Evolutionary conservation across 2,888 invertebrate species (phyloP), one percentile per base, ranked within the genome.

Genomic region (Drosophila mercatorum): DNA sequence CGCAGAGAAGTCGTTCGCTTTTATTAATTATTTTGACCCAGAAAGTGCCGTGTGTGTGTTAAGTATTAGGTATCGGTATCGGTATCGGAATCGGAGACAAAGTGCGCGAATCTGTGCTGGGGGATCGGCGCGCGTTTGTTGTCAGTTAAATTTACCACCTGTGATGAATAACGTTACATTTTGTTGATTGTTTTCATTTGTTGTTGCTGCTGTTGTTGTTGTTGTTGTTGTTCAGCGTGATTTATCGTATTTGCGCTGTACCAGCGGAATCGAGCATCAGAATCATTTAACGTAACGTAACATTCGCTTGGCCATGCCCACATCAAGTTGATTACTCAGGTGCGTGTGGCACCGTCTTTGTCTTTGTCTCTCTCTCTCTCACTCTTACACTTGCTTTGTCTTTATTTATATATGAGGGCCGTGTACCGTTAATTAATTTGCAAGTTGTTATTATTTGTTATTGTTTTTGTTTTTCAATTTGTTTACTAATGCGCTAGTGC

Each of bases 121-220:
- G 68, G 72, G 81, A 75, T 78, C 82, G 87, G 84, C 89, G 77
- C 89, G 58, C 89, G 88, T 88, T 88, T 88, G 88, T 86, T 86
- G 86, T 89, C 86, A 89, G 84, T 73, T 88, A 74, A 84, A 84
- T 85, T 87, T 89, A 89, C 88, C 90, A 90, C 88, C 88, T 89
- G 88, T 88, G 88, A 90, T 89, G 88, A 87, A 89, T 84, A 88
- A 88, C 90, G 85, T 90, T 87, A 88, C 83, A 90, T 90, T 88
- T 73, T 67, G 81, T 75, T 78, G 83, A 83, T 85, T 88, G 86
- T 83, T 85, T 79, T 73, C 56, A 51, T 47, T 62, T 75, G 59
- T 78, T 55, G 44, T 52, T 61, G 65, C 58, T 17, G 17, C 75
- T 55, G 44, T 52, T 61, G 65, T 57, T 72, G 61, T 49, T 60